phyloP scores from a whole-genome alignment of 2,888 invertebrate genomes.

The Lasioglossum villosulum region DNA sequence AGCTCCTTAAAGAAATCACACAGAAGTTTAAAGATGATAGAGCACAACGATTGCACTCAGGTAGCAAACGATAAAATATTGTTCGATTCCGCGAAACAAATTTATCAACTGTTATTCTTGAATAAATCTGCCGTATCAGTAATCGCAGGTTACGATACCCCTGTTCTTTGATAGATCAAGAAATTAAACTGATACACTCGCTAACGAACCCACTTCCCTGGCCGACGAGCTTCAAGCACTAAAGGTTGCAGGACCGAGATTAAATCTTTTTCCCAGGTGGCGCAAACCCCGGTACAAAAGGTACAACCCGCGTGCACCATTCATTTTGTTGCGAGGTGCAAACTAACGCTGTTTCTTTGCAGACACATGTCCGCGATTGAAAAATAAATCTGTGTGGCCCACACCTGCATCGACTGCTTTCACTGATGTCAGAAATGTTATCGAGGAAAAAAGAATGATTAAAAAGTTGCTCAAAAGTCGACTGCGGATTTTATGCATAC shows the following conservation, averaged over 20 bases:
- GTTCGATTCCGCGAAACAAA: background rate
- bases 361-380: background rate
- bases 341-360: conserved; percentile 13
- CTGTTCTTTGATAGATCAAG: conserved; percentile 12
- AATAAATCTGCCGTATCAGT: background rate
- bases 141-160: conserved; percentile 1
- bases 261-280: conserved; percentile 55
- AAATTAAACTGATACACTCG: conserved; percentile 27
- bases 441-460: background rate
- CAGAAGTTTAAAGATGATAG: background rate
- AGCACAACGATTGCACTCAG: background rate
- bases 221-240: conserved; percentile 22
- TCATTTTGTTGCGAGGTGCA: background rate
- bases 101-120: background rate
- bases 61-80: background rate
- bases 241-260: conserved; percentile 39
- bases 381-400: background rate
- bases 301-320: conserved; percentile 26
- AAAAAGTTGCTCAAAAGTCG: background rate
- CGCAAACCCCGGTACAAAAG: conserved; percentile 36
- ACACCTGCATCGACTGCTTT: background rate
- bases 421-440: background rate
- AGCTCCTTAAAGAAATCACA: background rate
- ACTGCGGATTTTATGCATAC: too few species aligned
- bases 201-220: conserved; percentile 47